Evolutionary conservation across 1,140 invertebrate species (phyloP).

Genomic region (Heliconius melpomene): DNA sequence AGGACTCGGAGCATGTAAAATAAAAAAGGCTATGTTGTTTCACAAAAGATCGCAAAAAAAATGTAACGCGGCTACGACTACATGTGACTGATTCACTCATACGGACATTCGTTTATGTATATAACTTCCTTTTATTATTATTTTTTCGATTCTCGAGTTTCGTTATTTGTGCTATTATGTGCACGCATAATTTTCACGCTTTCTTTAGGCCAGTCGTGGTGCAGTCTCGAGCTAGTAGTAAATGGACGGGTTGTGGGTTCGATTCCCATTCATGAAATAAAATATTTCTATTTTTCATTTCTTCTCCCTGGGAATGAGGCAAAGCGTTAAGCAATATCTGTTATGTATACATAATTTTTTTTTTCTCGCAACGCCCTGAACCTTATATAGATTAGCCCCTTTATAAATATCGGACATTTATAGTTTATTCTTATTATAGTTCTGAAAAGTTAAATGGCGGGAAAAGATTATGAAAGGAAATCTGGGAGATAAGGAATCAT

Average conservation of each 20-base stretch:
- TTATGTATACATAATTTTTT: not conserved
- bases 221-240: too few species aligned
- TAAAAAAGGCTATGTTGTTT: not conserved
- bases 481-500: not conserved
- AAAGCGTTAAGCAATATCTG: too few species aligned
- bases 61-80: not conserved
- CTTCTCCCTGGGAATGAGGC: too few species aligned
- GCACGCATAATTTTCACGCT: too few species aligned
- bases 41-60: not conserved
- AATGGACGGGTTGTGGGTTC: too few species aligned
- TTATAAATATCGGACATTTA: not conserved
- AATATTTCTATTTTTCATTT: too few species aligned
- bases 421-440: not conserved
- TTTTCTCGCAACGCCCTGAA: not conserved
- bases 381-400: not conserved
- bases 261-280: too few species aligned
- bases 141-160: too few species aligned
- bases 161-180: too few species aligned
- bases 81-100: not conserved
- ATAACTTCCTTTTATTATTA: too few species aligned
- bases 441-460: not conserved
- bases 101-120: not conserved
- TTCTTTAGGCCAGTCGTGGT: too few species aligned
- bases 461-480: not conserved
- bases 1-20: not conserved